These are phyloP conservation scores for Tetraneura akinire DNA, from an alignment of 1,140 invertebrate genomes.

Conservation along the genomic window DNA sequence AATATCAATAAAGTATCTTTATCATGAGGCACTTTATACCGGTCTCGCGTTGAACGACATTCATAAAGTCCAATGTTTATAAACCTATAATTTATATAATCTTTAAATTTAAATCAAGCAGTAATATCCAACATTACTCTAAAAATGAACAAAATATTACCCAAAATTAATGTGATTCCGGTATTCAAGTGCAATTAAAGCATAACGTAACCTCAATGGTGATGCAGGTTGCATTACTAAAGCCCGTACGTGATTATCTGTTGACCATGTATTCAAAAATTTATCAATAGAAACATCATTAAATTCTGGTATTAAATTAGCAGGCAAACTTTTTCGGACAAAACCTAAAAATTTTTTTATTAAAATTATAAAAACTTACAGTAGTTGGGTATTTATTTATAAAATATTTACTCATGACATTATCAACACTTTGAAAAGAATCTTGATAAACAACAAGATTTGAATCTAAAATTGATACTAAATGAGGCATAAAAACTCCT, in stretches of 20 bases:
- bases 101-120: not conserved
- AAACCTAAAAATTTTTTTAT: conserved; percentile 67
- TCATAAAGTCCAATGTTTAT: conserved; percentile 65
- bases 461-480: conserved; percentile 43
- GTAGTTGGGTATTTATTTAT: not conserved
- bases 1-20: conserved; percentile 87
- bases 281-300: conserved; percentile 73
- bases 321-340: conserved; percentile 79
- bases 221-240: conserved; percentile 82
- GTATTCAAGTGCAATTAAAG: conserved; percentile 85
- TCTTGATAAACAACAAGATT: conserved; percentile 43
- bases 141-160: conserved; percentile 59
- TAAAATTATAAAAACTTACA: not conserved
- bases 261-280: conserved; percentile 80
- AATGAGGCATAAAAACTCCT: conserved; percentile 44
- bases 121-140: not conserved
- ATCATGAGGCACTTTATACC: conserved; percentile 74
- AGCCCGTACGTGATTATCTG: conserved; percentile 86
- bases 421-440: conserved; percentile 12
- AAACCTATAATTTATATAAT: conserved; percentile 63
- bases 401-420: conserved; percentile 33
- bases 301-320: conserved; percentile 73
- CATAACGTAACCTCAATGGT: conserved; percentile 77
- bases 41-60: conserved; percentile 65
- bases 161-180: conserved; percentile 85